These are phyloP conservation scores for Exocentrus adspersus DNA, from an alignment of 2,888 invertebrate genomes.

Conservation along the genomic window DNA sequence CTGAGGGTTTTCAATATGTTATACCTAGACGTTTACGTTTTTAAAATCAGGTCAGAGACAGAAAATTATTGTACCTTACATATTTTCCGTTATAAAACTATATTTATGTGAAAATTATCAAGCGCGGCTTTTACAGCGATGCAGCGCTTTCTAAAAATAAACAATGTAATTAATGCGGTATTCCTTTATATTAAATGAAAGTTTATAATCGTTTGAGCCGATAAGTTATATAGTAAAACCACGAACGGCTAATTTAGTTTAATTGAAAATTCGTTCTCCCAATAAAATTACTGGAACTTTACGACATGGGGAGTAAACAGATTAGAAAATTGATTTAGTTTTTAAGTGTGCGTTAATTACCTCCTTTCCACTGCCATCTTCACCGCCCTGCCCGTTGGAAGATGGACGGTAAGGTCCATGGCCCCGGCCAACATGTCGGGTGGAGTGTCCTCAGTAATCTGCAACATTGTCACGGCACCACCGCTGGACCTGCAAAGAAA, in stretches of 20 bases:
- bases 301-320: background rate
- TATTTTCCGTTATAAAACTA: background rate
- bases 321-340: no score
- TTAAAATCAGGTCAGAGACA: no score
- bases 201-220: constrained; percentile 4
- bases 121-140: background rate
- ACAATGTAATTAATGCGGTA: constrained; percentile 9
- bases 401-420: constrained; percentile 74
- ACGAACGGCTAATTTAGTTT: background rate
- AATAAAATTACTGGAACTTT: background rate
- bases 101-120: background rate
- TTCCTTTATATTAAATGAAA: constrained; percentile 17
- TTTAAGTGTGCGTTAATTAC: constrained; percentile 54
- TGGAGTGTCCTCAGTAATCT: constrained; percentile 75
- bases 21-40: no score
- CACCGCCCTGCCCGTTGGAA: constrained; percentile 67
- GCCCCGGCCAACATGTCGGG: constrained; percentile 76
- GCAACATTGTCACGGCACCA: constrained; percentile 61
- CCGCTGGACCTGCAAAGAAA: constrained; percentile 48
- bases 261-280: background rate
- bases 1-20: no score
- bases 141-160: constrained; percentile 14
- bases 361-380: constrained; percentile 69
- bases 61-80: background rate
- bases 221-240: background rate